phyloP scores from a whole-genome alignment of 2,797 vertebrate species.

The Microchirus variegatus region DNA sequence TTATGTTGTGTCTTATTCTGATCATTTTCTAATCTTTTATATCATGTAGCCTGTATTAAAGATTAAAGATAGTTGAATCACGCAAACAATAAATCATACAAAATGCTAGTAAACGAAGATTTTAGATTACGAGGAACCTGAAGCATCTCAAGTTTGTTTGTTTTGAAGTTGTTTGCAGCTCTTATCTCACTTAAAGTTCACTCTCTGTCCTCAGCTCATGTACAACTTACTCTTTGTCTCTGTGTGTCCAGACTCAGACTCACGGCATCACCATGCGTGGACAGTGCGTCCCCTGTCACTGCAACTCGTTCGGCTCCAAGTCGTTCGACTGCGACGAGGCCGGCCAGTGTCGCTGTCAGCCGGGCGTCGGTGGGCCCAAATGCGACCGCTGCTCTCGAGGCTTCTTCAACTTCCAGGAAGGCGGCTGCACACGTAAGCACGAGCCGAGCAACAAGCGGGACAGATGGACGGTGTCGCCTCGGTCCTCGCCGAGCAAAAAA shows the following conservation, averaged over 20 bases:
- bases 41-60: too few relatives aligned
- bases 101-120: too few relatives aligned
- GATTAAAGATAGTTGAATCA: too few relatives aligned
- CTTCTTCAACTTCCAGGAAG: slow-evolving; percentile 96
- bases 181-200: neutral
- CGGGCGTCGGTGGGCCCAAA: slow-evolving; percentile 90
- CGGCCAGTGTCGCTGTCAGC: slow-evolving; percentile 95
- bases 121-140: too few relatives aligned
- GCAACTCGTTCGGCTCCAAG: slow-evolving; percentile 97
- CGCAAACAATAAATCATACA: too few relatives aligned
- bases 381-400: slow-evolving; percentile 92
- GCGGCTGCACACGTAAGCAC: slow-evolving; percentile 93
- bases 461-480: neutral
- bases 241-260: slow-evolving; percentile 82
- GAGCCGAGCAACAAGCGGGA: neutral
- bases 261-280: slow-evolving; percentile 83
- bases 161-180: neutral
- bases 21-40: too few relatives aligned
- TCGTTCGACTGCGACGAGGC: slow-evolving; percentile 93
- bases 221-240: slow-evolving; percentile 6
- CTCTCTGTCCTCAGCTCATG: neutral
- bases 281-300: slow-evolving; percentile 92
- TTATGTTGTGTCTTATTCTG: too few relatives aligned
- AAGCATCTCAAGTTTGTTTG: neutral
- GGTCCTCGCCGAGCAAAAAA: too few relatives aligned